Base-by-base conservation (phyloP, 2,888 invertebrate species). In the Orthosia gracilis region DNA sequence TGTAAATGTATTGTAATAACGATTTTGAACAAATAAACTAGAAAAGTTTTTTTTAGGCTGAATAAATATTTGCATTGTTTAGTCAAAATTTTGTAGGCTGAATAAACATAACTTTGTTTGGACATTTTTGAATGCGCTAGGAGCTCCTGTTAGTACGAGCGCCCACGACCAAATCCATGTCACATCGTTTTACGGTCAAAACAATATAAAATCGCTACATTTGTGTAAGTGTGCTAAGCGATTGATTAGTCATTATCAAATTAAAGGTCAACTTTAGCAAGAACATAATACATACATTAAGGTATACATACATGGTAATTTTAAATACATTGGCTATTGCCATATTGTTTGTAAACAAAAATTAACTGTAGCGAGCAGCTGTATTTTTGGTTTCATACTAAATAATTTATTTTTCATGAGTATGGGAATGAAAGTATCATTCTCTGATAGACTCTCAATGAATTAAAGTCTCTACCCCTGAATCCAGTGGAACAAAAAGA, bases 1-100 rank as follows among this genome's bases (percentile, higher is more conserved):
- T 79, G 72, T 79, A 74, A 74, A 59, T 31, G 59, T 69, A 78
- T 26, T 50, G 57, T 80, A 73, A 40, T 9, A 40, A 72, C 47
- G 4, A 49, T 9, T 59, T 23, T 40, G 15, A 80, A 75, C 23
- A 75, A 71, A 70, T 70, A 71, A 23, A 58, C 50, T 31, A n/a
- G 15, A 59, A 31, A 13, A 21, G 5, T 3, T 3, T 4, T 69
- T 52, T 78, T 23, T 7, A 69, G 45, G 71, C 31, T 7, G 21
- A 78, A 58, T 70, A 15, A 52, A 59, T 40, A 79, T 59, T 78
- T 47, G 47, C 13, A 49, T 65, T 15, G 50, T 49, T 59, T 58
- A 23, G 18, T 11, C 40, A 55, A 13, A 70, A 1, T 47, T 31
- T 17, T n/a, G 21, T 40, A 40, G 40, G 40, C 40, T 40, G 40